Base-by-base conservation (phyloP, 92 coral and sea anemone genomes). In the Porites lobata region DNA sequence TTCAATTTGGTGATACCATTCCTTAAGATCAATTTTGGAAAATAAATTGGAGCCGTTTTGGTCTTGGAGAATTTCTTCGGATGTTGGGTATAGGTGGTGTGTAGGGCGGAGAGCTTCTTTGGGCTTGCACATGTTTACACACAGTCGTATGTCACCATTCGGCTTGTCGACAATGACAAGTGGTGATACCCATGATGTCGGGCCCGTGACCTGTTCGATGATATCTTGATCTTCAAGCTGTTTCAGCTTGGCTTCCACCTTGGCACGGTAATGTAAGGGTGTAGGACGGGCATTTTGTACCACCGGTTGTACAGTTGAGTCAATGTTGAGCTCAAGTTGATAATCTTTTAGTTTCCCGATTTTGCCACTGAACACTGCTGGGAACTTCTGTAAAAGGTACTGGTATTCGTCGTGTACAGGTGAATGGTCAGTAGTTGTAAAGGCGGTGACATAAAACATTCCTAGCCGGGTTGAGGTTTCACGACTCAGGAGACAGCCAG, bases 101-200 rank as follows among this genome's bases (percentile, higher is more conserved):
- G 85, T 85, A n/a, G 92, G 80, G 22, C 62, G 75, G 67, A 87
- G 81, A 1, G 91, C 94, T 19, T 58, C 76, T 65, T 91, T 94
- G n/a, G 87, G 83, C 43, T 83, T 59, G 17, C 87, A 51, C 93
- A 89, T 92, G 58, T 84, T 91, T 8, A 92, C 90, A 61, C 90
- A 92, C 38, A 88, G 74, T 78, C 98, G 68, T 29, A 89, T 82
- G 65, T 90, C 85, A 6, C 91, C 85, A 58, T 88, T 85, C 4
- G 86, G 87, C 78, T 94, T 94, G 8, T 88, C 89, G 21, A 84
- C 89, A 17, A 84, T 59, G 47, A 92, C 95, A 17, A 94, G 62
- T 18, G 96, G 96, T 17, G 90, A 86, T 14, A 86, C 88, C 95
- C 95, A 92, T 47, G 87, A 88, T 47, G 96, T 93, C 2, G 92